Evolutionary conservation across 2,888 invertebrate species (phyloP), one percentile per base, ranked within the genome.

Genomic region (Drosophila flavopinicola): DNA sequence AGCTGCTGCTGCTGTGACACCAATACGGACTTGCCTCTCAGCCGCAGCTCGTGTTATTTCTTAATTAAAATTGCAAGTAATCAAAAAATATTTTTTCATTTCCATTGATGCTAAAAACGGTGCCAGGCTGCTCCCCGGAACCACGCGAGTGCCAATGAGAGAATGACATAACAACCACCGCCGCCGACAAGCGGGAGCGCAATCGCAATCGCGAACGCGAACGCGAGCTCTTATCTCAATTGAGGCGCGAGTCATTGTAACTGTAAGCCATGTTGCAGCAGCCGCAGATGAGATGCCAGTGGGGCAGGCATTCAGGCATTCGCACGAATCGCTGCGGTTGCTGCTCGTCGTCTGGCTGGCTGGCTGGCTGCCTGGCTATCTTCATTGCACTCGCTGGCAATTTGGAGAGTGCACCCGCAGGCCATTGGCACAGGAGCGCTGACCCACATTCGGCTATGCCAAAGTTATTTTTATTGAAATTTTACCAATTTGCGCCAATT

Each of bases 121-220:
- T 80, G 66, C 72, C 82, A 75, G 38, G 35, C 39, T 41, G 45
- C 35, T 45, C 35, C 39, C 54, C 51, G 33, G 49, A 30, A 41
- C 52, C 68, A 64, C 44, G 38, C 65, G 47, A 66, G 56, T 66
- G 68, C 41, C 66, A 47, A 42, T 41, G 30, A 44, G 33, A 66
- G 63, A 83, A 85, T 82, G 80, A 85, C 80, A 82, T 82, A 82
- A 82, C 85, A 74, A 68, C 59, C 61, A n/a, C 17, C n/a, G n/a
- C n/a, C n/a, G n/a, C n/a, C n/a, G n/a, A n/a, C n/a, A n/a, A n/a
- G 20, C 52, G 37, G 17, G 17, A 38, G 49, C 53, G 23, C n/a
- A n/a, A n/a, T n/a, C n/a, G 35, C 37, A 2, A 9, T 30, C 42
- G 53, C 52, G 56, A 38, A 32, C 39, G 59, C 47, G 38, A 52